Base-by-base conservation (phyloP, 2,888 invertebrate species). In the Nemapogon koenigi region DNA sequence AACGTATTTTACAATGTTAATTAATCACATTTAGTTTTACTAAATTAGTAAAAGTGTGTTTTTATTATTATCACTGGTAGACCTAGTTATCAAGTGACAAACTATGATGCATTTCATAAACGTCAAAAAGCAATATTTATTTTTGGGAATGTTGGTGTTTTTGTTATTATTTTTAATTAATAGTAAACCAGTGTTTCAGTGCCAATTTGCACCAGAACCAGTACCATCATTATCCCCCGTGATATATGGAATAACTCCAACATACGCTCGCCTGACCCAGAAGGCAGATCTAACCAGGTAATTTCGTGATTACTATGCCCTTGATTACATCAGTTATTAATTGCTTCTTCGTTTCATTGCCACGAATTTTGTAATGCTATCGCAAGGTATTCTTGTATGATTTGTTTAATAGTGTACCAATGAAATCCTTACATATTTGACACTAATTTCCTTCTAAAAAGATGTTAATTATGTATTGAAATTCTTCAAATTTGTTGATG, bases 211-310 rank as follows among this genome's bases (percentile, higher is more conserved):
- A 14, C 25, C 32, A 11, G 35, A 59, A 42, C 70, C 70, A 46
- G 53, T 54, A 27, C 54, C 60, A 44, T 57, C 64, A 18, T 67
- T 75, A 46, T 52, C 81, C 43, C 90, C 93, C 19, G 86, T 81
- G 22, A 91, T 97, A 48, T 97, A 92, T 64, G 91, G 91, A 11
- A 88, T 97, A 48, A 97, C 97, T 3, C 97, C 97, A 22, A 97
- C 97, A 0, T 94, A 95, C 63, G 67, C 86, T 16, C 82, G 97
- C 43, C 86, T 90, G 27, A 90, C 90, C 18, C 97, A 97, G 70
- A 94, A 94, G 67, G 97, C 97, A 7, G 97, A 97, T 66, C 76
- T 97, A 8, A 95, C 95, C 37, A 86, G 88, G 88, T 87, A 68
- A 61, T 47, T 42, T 60, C 65, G 65, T 73, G 70, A 55, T 54